Evolutionary conservation across 2,888 invertebrate species (phyloP).

Genomic region (Sclerodermus sp.): DNA sequence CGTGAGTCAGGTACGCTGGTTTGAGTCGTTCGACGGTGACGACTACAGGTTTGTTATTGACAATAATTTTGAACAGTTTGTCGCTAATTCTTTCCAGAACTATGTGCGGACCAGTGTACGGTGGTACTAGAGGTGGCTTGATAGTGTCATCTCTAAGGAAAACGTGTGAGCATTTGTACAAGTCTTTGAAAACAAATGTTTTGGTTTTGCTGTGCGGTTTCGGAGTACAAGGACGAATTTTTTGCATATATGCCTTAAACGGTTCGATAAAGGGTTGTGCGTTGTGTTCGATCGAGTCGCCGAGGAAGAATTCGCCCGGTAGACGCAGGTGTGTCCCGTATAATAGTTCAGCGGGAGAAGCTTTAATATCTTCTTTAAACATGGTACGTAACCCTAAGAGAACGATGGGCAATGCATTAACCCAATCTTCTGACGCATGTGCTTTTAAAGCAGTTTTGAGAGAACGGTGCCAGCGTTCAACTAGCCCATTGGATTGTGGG

Average conservation of each 20-base stretch:
- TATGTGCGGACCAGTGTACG: not conserved
- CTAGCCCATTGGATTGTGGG: not conserved
- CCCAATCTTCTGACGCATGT: not conserved
- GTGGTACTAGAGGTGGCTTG: not conserved
- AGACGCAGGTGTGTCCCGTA: not conserved
- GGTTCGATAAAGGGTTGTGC: too few species aligned
- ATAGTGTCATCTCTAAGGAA: not conserved
- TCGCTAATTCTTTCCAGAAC: slow-evolving; percentile 1
- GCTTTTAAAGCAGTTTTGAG: not conserved
- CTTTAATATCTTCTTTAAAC: not conserved
- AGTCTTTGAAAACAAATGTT: not conserved
- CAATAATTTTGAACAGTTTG: too few species aligned
- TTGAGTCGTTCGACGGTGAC: too few species aligned
- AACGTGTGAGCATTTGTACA: not conserved
- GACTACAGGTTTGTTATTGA: too few species aligned
- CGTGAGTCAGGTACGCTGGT: too few species aligned
- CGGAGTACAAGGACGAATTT: too few species aligned
- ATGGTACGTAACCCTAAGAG: not conserved
- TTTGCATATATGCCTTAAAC: too few species aligned
- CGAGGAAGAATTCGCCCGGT: not conserved
- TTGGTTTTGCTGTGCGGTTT: too few species aligned
- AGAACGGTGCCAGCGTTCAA: not conserved
- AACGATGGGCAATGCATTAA: not conserved
- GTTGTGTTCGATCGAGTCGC: too few species aligned
- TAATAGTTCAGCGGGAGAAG: not conserved